Conservation (phyloP, 2,797 vertebrate species). For the Selene dorsalis region DNA sequence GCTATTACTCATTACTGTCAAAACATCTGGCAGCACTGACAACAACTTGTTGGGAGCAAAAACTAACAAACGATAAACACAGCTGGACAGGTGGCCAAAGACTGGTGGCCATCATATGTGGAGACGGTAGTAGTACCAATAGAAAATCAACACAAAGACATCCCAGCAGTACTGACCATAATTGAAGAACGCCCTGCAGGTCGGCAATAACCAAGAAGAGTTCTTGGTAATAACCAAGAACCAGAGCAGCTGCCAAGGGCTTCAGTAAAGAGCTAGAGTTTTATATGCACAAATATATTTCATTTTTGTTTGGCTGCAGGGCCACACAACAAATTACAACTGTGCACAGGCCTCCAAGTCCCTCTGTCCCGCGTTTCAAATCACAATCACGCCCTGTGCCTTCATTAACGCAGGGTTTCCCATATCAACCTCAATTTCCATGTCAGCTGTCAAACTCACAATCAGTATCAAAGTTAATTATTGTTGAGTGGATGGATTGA, state of each 20-base stretch:
- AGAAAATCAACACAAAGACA: background rate
- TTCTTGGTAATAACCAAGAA: background rate
- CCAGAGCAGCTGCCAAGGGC: background rate
- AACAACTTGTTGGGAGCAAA: background rate
- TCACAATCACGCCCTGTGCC: background rate
- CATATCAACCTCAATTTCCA: conserved; percentile 50
- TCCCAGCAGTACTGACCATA: background rate
- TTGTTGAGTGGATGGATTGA: conserved; percentile 33
- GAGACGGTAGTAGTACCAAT: background rate
- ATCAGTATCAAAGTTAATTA: conserved; percentile 55
- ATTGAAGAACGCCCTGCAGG: background rate
- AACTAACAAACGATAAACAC: background rate
- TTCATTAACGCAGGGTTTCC: conserved; percentile 43
- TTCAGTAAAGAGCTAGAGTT: background rate
- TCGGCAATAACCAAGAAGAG: background rate
- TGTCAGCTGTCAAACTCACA: conserved; percentile 53
- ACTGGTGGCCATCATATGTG: background rate
- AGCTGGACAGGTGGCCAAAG: background rate
- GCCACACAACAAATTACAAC: background rate
- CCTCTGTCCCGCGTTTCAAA: conserved; percentile 4
- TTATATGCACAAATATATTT: background rate
- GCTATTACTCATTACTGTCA: background rate
- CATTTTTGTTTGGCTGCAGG: background rate
- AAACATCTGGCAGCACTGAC: too few species aligned
- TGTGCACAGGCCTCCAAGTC: background rate